A percentile compares a stretch with the other conserved stretches of the same genome.
Evolutionary conservation across 2,113 vertebrate species (phyloP).

Genomic region (Marcusenius ussheri): DNA sequence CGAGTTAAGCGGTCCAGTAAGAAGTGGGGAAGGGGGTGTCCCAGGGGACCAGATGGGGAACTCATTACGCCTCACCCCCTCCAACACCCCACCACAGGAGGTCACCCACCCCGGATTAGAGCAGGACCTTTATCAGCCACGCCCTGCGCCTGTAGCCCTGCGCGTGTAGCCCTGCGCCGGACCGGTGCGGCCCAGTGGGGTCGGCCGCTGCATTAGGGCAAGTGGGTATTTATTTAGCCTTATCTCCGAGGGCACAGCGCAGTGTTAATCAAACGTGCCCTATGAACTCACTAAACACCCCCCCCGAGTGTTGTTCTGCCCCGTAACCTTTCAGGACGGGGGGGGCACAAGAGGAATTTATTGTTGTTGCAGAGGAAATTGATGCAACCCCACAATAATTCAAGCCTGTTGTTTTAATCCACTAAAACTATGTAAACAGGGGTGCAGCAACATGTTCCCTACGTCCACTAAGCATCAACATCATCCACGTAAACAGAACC

Average conservation of each 20-base stretch:
- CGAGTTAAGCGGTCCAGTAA: conserved; percentile 53
- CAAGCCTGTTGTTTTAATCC: not conserved
- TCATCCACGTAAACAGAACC: not conserved
- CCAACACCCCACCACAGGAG: conserved; percentile 39
- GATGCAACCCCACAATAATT: not conserved
- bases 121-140: conserved; percentile 39
- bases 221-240: conserved; percentile 36
- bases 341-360: not conserved
- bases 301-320: conserved; percentile 17
- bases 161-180: not conserved
- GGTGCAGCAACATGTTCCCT: not conserved
- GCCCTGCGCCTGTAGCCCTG: conserved; percentile 13
- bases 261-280: conserved; percentile 38
- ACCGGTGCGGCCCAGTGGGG: not conserved
- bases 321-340: not conserved
- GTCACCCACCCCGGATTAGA: conserved; percentile 47
- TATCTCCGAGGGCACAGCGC: conserved; percentile 4
- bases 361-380: conserved; percentile 9
- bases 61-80: conserved; percentile 56
- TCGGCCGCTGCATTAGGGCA: conserved; percentile 27
- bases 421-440: not conserved
- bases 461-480: not conserved
- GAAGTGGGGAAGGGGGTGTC: conserved; percentile 48
- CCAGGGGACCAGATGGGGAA: conserved; percentile 63
- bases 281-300: conserved; percentile 29